Conservation (phyloP, 2,888 invertebrate species). For the Caenorhabditis sinica region DNA sequence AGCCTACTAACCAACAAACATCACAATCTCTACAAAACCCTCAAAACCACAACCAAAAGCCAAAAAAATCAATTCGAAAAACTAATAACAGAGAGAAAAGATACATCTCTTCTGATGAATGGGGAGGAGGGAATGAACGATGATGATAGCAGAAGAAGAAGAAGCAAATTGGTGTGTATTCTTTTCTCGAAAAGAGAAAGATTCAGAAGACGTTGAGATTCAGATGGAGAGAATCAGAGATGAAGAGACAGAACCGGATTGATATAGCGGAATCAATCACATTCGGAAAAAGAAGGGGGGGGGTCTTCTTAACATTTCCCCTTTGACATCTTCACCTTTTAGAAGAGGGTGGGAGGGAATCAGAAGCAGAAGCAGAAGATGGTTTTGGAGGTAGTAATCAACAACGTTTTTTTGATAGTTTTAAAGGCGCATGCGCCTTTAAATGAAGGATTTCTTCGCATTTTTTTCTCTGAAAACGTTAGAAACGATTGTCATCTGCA, state of each 20-base stretch:
- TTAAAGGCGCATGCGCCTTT: slow-evolving; percentile 5
- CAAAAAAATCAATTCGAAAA: neutral
- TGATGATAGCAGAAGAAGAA: slow-evolving; percentile 8
- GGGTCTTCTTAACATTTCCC: slow-evolving; percentile 1
- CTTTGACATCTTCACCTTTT: slow-evolving; percentile 41
- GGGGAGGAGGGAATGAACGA: neutral
- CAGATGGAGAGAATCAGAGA: slow-evolving; percentile 7
- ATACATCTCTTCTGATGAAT: slow-evolving; percentile 7
- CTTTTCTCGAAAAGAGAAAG: too few relatives aligned
- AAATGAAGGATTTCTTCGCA: neutral
- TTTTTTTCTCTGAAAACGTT: neutral
- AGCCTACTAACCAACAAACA: too few relatives aligned
- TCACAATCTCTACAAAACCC: neutral
- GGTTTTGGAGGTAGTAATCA: slow-evolving; percentile 18
- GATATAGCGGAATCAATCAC: slow-evolving; percentile 36
- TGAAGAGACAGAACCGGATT: slow-evolving; percentile 16
- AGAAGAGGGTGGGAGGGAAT: neutral
- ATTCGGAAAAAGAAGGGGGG: neutral
- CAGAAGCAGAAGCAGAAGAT: neutral
- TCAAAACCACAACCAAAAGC: neutral
- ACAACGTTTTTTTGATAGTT: neutral
- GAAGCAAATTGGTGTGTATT: too few relatives aligned
- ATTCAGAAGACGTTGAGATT: slow-evolving; percentile 2
- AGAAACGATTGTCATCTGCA: neutral
- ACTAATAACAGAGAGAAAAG: slow-evolving; percentile 9